Conservation (phyloP, 2,888 invertebrate species). For the Heliconius charithonia region DNA sequence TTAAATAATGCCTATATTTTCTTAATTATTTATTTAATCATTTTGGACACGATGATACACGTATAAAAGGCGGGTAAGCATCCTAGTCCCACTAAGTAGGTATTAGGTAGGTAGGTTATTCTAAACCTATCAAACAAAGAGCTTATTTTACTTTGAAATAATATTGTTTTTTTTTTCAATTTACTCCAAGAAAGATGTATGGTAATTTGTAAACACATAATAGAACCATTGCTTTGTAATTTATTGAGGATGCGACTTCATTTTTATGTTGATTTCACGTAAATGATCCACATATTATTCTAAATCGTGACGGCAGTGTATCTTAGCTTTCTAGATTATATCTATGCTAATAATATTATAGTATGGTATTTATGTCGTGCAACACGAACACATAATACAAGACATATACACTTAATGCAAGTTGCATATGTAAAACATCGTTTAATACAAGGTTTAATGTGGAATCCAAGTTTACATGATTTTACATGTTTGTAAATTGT, state of each 20-base stretch:
- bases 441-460: not conserved
- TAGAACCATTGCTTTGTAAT: slow-evolving; percentile 6
- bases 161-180: not conserved
- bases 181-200: not conserved
- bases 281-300: slow-evolving; percentile 29
- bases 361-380: slow-evolving; percentile 16
- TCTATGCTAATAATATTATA: slow-evolving; percentile 21
- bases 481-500: too few species aligned
- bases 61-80: too few species aligned
- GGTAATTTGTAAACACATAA: not conserved
- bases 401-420: too few species aligned
- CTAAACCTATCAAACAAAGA: not conserved
- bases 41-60: too few species aligned
- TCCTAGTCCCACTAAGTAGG: too few species aligned
- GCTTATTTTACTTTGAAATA: not conserved
- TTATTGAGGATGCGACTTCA: slow-evolving; percentile 16
- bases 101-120: too few species aligned
- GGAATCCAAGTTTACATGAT: not conserved
- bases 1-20: too few species aligned
- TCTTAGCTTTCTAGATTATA: slow-evolving; percentile 24
- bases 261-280: slow-evolving; percentile 30
- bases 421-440: not conserved
- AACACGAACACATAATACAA: slow-evolving; percentile 8
- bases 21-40: too few species aligned
- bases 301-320: slow-evolving; percentile 19